A percentile compares a stretch with the other conserved stretches of the same genome.
These are phyloP conservation scores for Periphyllus acericola DNA, from an alignment of 2,888 invertebrate genomes.

Conservation along the genomic window DNA sequence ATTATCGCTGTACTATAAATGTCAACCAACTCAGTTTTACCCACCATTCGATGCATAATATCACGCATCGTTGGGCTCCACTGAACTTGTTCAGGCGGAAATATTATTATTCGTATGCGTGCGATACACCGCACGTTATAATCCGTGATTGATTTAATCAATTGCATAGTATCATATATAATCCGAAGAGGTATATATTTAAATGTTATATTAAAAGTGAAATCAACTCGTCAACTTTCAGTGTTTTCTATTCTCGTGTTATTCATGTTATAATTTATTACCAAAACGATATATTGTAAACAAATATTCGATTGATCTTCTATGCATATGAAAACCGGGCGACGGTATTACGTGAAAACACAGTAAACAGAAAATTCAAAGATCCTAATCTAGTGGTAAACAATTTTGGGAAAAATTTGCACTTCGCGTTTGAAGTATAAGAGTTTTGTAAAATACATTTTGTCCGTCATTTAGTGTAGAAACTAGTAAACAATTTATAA, in stretches of 20 bases:
- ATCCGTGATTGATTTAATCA: neutral
- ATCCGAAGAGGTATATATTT: neutral
- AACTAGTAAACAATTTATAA: too few species aligned
- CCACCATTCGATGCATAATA: neutral
- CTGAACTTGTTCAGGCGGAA: neutral
- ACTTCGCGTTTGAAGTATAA: too few species aligned
- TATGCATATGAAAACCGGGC: too few species aligned
- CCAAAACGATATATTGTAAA: too few species aligned
- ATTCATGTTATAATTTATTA: too few species aligned
- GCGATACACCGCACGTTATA: neutral
- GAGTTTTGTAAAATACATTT: too few species aligned
- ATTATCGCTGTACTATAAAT: slow-evolving; percentile 22
- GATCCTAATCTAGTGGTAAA: too few species aligned
- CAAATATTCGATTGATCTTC: too few species aligned
- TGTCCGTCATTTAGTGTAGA: too few species aligned
- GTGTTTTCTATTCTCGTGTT: neutral
- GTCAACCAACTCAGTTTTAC: neutral
- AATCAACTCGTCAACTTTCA: neutral
- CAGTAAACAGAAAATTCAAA: too few species aligned
- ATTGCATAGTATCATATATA: neutral
- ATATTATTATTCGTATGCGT: neutral
- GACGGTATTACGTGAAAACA: too few species aligned
- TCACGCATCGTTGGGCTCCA: neutral
- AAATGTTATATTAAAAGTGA: neutral
- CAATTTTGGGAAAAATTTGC: too few species aligned